These are phyloP conservation scores for Cherax destructor DNA, from an alignment of 1,140 invertebrate species.

Conservation along the genomic window DNA sequence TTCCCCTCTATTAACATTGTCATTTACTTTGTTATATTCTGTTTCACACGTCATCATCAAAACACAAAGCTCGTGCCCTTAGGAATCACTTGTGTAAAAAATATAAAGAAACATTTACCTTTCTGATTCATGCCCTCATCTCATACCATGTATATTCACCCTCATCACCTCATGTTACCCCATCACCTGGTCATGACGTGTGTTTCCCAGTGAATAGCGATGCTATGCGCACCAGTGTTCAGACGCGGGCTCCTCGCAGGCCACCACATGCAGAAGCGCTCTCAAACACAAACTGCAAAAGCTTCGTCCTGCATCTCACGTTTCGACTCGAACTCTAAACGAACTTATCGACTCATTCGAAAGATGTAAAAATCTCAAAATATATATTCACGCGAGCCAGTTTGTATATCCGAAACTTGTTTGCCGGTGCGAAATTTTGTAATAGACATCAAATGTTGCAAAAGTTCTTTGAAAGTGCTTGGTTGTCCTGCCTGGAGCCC, in stretches of 20 bases:
- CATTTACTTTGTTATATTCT: slow-evolving; percentile 46
- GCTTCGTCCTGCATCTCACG: not conserved
- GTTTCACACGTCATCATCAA: slow-evolving; percentile 25
- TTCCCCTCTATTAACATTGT: slow-evolving; percentile 10
- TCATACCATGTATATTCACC: slow-evolving; percentile 65
- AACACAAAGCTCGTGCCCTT: slow-evolving; percentile 21
- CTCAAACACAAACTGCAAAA: not conserved
- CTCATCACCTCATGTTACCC: slow-evolving; percentile 53
- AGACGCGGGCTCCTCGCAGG: not conserved
- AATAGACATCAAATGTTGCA: not conserved
- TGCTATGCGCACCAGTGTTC: slow-evolving; percentile 33
- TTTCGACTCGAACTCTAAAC: not conserved
- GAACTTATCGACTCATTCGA: not conserved
- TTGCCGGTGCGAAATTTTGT: not conserved
- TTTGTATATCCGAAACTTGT: not conserved
- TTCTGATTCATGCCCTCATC: slow-evolving; percentile 41
- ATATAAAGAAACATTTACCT: slow-evolving; percentile 20
- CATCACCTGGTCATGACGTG: slow-evolving; percentile 60
- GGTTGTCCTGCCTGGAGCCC: not conserved
- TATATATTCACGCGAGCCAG: not conserved
- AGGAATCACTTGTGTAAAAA: slow-evolving; percentile 29
- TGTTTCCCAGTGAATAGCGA: slow-evolving; percentile 63
- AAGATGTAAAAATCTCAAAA: no score
- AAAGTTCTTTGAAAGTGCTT: not conserved
- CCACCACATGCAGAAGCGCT: not conserved